Evolutionary conservation across 2,797 vertebrate species (phyloP), one percentile per base, ranked within the genome.

Genomic region (Parotocinclus haroldoi): DNA sequence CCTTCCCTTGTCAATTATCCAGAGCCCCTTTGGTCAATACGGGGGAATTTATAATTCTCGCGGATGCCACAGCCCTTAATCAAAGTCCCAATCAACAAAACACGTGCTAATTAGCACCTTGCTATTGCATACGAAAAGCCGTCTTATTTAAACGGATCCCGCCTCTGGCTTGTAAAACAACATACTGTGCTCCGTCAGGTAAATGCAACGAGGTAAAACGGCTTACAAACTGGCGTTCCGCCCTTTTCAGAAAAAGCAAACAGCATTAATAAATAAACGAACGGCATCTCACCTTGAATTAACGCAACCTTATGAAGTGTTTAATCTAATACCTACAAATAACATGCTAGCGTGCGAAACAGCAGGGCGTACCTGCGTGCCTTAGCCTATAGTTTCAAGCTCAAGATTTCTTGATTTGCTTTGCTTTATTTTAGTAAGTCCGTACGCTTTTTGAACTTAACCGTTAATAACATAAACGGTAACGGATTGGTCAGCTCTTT

Each of bases 41-140:
- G 56, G 76, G 19, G 58, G 64, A 63, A 53, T 78, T 78, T 78
- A 78, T 83, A 76, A 84, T 87, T 81, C 78, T 71, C 76, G 57
- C 3, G 84, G 88, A 85, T 88, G 85, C 76, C 79, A 78, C 83
- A 88, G 88, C 80, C 83, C 84, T 81, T 88, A 89, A 90, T 90
- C 86, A 90, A 90, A 87, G 79, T 73, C 61, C 75, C 87, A 89
- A 89, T 91, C 88, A 83, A 91, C 91, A 92, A 88, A 75, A 52
- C 80, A 85, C 83, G 86, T 87, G 90, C 86, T 91, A 91, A 91
- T 92, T 87, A 91, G 86, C 85, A 89, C 89, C 83, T 79, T 68
- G 7, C 76, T 85, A 86, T 83, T 84, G 86, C 87, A 90, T 88
- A 81, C 81, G 79, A 90, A 89, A 71, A 84, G 83, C 56, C 44